Conservation (phyloP, 2,888 invertebrate species). For the Drosophila neonasuta region DNA sequence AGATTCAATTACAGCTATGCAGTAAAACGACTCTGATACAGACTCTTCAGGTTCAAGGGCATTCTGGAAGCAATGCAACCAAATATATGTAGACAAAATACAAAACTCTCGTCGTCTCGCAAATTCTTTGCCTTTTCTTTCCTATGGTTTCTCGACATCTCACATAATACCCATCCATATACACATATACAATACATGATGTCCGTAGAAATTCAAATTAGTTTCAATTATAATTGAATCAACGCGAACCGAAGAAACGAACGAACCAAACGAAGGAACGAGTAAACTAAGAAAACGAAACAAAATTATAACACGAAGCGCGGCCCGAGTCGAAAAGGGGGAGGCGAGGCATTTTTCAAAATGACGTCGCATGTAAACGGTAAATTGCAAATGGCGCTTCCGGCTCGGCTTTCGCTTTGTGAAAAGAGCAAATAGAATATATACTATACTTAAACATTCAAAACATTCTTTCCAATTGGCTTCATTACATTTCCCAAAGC, state of each 20-base stretch:
- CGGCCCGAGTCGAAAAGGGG: slow-evolving; percentile 30
- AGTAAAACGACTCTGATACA: slow-evolving; percentile 6
- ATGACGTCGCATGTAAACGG: slow-evolving; percentile 54
- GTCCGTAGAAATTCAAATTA: slow-evolving; percentile 71
- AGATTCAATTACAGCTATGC: slow-evolving; percentile 51
- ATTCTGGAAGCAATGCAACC: slow-evolving; percentile 56
- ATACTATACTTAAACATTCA: background rate
- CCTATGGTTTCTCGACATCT: slow-evolving; percentile 33
- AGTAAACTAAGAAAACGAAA: slow-evolving; percentile 24
- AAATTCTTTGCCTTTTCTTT: slow-evolving; percentile 30
- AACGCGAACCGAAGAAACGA: slow-evolving; percentile 57
- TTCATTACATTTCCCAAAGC: slow-evolving; percentile 3
- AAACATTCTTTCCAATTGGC: slow-evolving; percentile 5
- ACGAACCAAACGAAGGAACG: slow-evolving; percentile 45
- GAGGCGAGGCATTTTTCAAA: slow-evolving; percentile 49
- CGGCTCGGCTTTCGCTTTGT: slow-evolving; percentile 38
- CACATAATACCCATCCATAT: slow-evolving; percentile 39
- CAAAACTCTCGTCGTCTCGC: slow-evolving; percentile 27
- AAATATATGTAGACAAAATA: slow-evolving; percentile 23
- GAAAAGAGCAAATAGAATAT: background rate
- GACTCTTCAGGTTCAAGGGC: slow-evolving; percentile 79
- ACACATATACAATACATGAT: slow-evolving; percentile 9
- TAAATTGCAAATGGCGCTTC: slow-evolving; percentile 65
- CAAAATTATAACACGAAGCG: slow-evolving; percentile 22
- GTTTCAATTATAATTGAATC: slow-evolving; percentile 81